Evolutionary conservation across 1,140 invertebrate genomes (phyloP), one percentile per base, ranked within the genome.

Genomic region (Holotrichia oblita): DNA sequence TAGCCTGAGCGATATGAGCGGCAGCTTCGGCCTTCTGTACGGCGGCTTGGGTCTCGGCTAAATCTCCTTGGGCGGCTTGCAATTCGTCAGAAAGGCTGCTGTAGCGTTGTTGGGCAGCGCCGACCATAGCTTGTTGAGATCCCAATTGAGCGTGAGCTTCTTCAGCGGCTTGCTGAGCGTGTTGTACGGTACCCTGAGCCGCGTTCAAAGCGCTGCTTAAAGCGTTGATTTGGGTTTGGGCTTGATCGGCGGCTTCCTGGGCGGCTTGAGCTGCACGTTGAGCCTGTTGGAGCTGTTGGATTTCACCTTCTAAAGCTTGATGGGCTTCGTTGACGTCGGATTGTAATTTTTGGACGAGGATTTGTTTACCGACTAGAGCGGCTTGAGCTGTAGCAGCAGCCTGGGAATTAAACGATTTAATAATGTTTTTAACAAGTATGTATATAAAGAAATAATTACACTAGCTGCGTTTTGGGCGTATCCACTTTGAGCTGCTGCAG

Each of bases 401-500:
- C 85, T 86, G 40, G 6, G 24, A 75, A 75, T 7, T 40, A 8
- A 75, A 75, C 40, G 40, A 10, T 41, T 41, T 20, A 40, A 8
- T 75, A 6, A 7, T 75, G n/a, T 42, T 8, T 9, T 41, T 8
- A 6, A 6, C 22, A 17, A 12, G 40, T 6, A 17, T 44, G 40
- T 44, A 17, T 6, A 41, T 10, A 4, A 41, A 41, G 40, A 7
- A 20, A 48, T 14, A 82, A 84, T 85, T 74, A 92, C 90, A 76
- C 91, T 90, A 0, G 90, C 91, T 0, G 92, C 92, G 2, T 91
- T 90, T 82, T 93, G 92, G 7, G 92, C 92, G 48, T 93, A 81
- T 0, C 90, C 92, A 81, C 93, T 93, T 85, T 93, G 93, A 0
- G 92, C 92, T 0, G 91, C 89, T 81, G 91, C 93, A 0, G 92